phyloP scores from a whole-genome alignment of 2,888 invertebrate genomes.

The Drosophila sordidula region DNA sequence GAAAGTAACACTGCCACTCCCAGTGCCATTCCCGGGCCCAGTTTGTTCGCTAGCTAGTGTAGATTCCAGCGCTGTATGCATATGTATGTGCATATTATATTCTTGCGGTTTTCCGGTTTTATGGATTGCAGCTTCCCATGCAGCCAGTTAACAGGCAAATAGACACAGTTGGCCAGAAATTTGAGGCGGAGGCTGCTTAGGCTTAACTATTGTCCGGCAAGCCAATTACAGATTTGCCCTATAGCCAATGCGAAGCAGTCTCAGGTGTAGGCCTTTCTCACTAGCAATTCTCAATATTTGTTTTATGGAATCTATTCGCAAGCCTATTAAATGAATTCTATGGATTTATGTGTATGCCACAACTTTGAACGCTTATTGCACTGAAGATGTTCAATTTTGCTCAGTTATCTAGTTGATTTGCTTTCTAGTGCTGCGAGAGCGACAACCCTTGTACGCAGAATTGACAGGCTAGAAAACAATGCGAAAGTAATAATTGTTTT shows the following conservation, averaged over 20 bases:
- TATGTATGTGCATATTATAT: neutral
- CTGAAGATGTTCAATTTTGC: neutral
- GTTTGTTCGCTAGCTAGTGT: neutral
- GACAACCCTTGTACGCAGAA: slow-evolving; percentile 14
- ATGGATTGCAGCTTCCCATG: neutral
- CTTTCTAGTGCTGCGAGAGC: slow-evolving; percentile 3
- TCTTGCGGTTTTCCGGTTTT: neutral
- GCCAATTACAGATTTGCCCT: slow-evolving; percentile 46
- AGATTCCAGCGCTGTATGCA: neutral
- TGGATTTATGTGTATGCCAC: neutral
- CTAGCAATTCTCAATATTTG: slow-evolving; percentile 1
- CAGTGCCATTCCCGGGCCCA: neutral
- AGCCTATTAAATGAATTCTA: slow-evolving; percentile 14
- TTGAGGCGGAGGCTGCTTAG: slow-evolving; percentile 8
- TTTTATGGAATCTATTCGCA: slow-evolving; percentile 10
- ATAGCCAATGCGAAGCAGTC: slow-evolving; percentile 22
- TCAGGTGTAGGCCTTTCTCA: neutral
- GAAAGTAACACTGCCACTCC: neutral
- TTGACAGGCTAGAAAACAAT: slow-evolving; percentile 25
- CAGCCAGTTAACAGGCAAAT: slow-evolving; percentile 1
- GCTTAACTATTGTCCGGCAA: slow-evolving; percentile 16
- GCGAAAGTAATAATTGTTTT: neutral
- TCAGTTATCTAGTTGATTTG: slow-evolving; percentile 1
- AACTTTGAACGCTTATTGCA: neutral
- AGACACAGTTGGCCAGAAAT: neutral